Base-by-base conservation (phyloP, 1,140 invertebrate species). In the Laupala kohalensis region DNA sequence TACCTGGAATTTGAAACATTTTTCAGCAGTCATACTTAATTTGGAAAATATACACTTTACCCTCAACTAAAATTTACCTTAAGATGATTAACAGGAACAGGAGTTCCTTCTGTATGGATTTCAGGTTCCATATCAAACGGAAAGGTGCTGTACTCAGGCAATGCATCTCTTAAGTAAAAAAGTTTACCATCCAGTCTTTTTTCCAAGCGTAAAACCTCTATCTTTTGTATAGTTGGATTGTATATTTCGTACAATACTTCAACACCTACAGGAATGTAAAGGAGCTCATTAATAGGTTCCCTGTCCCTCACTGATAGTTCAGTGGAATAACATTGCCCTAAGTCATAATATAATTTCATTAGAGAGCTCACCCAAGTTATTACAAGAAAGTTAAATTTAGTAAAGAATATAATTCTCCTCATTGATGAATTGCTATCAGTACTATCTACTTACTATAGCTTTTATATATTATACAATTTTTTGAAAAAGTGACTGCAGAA, bases 171-270 rank as follows among this genome's bases (percentile, higher is more conserved):
- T 64, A 99, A 83, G 79, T 99, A 99, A 27, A 88, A 84, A 15
- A 99, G 80, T 77, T 94, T 86, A 53, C 94, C 88, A 82, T 99
- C 98, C 23, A 99, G 79, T 64, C 97, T 85, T 80, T 96, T 98
- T 80, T 99, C 97, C 25, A 99, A 82, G 67, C 90, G 89, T 24
- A 95, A 80, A 23, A 96, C 91, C 83, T 98, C 93, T 65, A 99
- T 93, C 75, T 88, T 90, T 74, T 90, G 88, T 74, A 99, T 88
- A 0, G 89, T 89, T 24, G 97, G 97, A 84, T 97, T 96, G 81
- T 99, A 99, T 73, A 99, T 80, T 64, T 97, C 88, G 83, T 94
- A 99, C 69, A 84, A 80, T 6, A 98, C 86, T 87, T 98, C 90
- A 69, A 97, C 83, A 62, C 95, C 95, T 86, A 79, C n/a, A n/a